Evolutionary conservation across 2,888 invertebrate species (phyloP).

Genomic region (Camptogramma bilineatum): DNA sequence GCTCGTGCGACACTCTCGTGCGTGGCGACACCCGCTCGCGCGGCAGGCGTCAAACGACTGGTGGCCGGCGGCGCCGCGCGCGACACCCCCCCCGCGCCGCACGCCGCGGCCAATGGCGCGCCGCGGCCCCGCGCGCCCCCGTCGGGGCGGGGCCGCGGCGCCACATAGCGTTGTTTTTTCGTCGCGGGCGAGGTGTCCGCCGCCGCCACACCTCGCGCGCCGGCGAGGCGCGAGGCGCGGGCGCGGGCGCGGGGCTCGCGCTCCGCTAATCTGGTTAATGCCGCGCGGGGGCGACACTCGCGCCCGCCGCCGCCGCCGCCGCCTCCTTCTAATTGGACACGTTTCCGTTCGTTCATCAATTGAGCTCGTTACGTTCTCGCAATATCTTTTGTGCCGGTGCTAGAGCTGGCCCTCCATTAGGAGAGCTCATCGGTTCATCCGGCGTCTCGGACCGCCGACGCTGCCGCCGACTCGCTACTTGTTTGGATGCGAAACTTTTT

Average conservation of each 20-base stretch:
- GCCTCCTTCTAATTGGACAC: conserved; percentile 84
- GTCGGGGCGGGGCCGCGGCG: conserved; percentile 73
- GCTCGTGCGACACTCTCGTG: conserved; percentile 73
- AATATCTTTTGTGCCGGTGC: conserved; percentile 72
- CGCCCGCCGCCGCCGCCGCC: conserved; percentile 67
- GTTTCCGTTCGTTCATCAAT: conserved; percentile 84
- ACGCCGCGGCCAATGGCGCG: conserved; percentile 69
- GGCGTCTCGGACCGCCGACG: conserved; percentile 38
- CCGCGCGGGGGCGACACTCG: conserved; percentile 73
- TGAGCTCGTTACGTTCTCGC: conserved; percentile 81
- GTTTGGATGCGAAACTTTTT: conserved; percentile 45
- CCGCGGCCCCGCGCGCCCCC: conserved; percentile 73
- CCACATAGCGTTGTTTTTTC: conserved; percentile 78
- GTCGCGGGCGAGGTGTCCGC: conserved; percentile 81
- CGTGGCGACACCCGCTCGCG: conserved; percentile 79
- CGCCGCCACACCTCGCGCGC: conserved; percentile 71
- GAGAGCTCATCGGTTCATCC: conserved; percentile 43
- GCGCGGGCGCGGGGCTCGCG: conserved; percentile 50
- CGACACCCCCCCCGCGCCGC: conserved; percentile 83
- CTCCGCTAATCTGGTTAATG: conserved; percentile 81
- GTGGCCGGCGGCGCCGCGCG: conserved; percentile 83
- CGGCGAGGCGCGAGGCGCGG: conserved; percentile 50
- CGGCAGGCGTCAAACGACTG: conserved; percentile 83
- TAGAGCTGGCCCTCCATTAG: conserved; percentile 56
- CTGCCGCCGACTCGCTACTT: conserved; percentile 31